A percentile compares a stretch with the other conserved stretches of the same genome.
phyloP scores from a whole-genome alignment of 2,797 vertebrate species.

The Limnodromus scolopaceus region DNA sequence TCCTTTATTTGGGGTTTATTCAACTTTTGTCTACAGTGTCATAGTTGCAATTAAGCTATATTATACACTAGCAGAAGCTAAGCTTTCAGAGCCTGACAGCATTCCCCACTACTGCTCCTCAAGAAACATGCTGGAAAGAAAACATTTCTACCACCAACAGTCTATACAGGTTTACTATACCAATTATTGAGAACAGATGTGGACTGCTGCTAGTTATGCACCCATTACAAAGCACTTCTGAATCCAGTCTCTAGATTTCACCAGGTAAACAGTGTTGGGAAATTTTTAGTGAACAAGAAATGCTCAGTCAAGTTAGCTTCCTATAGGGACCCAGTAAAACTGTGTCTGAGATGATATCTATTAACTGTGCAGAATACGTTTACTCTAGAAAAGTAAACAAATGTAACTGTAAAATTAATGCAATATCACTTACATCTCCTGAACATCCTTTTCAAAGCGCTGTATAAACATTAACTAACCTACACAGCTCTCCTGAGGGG shows the following conservation, averaged over 20 bases:
- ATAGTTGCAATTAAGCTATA: background rate
- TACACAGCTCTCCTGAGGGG: background rate
- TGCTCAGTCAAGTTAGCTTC: background rate
- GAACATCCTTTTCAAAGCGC: constrained; percentile 16
- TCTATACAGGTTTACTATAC: background rate
- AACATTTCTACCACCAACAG: background rate
- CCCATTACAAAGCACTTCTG: background rate
- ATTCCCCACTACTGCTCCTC: background rate
- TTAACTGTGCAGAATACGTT: background rate
- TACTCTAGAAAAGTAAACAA: constrained; percentile 54
- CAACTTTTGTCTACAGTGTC: background rate
- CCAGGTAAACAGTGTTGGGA: background rate
- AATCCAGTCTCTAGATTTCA: background rate
- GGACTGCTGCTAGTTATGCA: background rate
- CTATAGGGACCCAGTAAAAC: background rate
- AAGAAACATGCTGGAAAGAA: background rate
- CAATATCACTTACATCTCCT: background rate
- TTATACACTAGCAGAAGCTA: background rate
- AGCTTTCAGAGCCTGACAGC: background rate
- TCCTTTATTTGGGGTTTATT: constrained; percentile 19
- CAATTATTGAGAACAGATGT: background rate
- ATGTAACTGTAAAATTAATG: background rate
- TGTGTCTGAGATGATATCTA: background rate
- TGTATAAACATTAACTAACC: constrained; percentile 64
- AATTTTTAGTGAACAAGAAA: background rate